Conservation (phyloP, 37 sponge, comb jelly and placozoan species). For the Oopsacas minuta region DNA sequence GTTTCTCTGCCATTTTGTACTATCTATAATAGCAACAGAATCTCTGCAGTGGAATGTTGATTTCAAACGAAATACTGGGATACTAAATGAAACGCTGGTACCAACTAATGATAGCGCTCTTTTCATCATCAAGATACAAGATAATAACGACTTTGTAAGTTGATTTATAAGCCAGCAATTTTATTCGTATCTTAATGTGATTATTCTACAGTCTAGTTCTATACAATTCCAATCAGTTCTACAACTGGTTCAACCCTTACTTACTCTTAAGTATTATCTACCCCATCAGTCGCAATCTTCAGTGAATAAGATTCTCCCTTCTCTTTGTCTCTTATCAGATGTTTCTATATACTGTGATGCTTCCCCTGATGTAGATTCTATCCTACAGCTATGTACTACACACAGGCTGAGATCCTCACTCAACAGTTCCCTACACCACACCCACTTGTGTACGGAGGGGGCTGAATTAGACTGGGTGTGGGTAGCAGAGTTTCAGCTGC, state of each 20-base stretch:
- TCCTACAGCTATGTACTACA: neutral
- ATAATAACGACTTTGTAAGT: neutral
- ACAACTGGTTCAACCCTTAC: neutral
- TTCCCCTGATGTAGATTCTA: neutral
- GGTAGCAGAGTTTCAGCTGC: neutral
- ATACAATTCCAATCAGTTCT: neutral
- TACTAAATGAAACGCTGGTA: neutral
- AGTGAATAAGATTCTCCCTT: neutral
- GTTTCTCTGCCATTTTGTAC: neutral
- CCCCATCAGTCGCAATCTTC: neutral
- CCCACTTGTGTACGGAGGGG: neutral
- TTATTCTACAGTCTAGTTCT: neutral
- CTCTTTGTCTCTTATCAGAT: neutral
- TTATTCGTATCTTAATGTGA: neutral
- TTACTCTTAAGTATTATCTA: neutral
- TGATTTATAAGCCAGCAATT: neutral
- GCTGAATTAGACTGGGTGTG: neutral
- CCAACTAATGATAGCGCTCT: neutral
- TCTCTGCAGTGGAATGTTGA: neutral
- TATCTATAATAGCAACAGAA: neutral
- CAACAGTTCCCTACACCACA: neutral
- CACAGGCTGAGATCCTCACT: neutral
- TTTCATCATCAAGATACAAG: neutral
- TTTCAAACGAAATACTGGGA: neutral
- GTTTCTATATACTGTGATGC: neutral